Evolutionary conservation across 2,797 vertebrate species (phyloP).

Genomic region (Coranthus polyacanthus): DNA sequence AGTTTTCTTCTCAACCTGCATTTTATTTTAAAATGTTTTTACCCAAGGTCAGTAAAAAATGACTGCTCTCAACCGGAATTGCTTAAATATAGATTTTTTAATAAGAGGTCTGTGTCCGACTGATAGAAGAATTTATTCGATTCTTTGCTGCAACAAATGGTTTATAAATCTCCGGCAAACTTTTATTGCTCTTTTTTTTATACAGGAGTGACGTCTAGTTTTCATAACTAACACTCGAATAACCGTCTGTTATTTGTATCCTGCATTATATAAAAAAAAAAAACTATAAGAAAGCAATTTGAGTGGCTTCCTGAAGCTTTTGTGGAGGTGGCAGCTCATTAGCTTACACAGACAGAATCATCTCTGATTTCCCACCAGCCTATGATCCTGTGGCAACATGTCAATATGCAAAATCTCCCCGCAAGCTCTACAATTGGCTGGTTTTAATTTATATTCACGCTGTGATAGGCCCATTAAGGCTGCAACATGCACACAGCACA

Average conservation of each 20-base stretch:
- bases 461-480: conserved; percentile 57
- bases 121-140: too few relatives aligned
- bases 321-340: conserved; percentile 12
- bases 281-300: too few relatives aligned
- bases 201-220: not conserved
- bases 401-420: conserved; percentile 45
- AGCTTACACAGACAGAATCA: not conserved
- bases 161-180: too few relatives aligned
- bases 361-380: conserved; percentile 31
- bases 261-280: not conserved
- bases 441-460: conserved; percentile 48
- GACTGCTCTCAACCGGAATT: too few relatives aligned
- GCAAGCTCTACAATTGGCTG: conserved; percentile 53
- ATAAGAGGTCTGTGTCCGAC: too few relatives aligned
- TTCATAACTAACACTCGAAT: not conserved
- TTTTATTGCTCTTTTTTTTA: not conserved
- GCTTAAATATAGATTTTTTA: too few relatives aligned
- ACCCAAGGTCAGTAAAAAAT: too few relatives aligned
- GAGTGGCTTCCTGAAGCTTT: not conserved
- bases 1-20: too few relatives aligned
- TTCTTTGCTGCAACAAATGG: too few relatives aligned
- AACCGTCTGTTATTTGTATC: not conserved
- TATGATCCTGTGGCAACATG: conserved; percentile 33
- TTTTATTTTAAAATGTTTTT: too few relatives aligned
- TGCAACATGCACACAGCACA: conserved; percentile 41